Percentiles rank a stretch among this genome's conserved stretches.
Conservation (phyloP, 2,888 invertebrate species). For the Hypercompe scribonia region DNA sequence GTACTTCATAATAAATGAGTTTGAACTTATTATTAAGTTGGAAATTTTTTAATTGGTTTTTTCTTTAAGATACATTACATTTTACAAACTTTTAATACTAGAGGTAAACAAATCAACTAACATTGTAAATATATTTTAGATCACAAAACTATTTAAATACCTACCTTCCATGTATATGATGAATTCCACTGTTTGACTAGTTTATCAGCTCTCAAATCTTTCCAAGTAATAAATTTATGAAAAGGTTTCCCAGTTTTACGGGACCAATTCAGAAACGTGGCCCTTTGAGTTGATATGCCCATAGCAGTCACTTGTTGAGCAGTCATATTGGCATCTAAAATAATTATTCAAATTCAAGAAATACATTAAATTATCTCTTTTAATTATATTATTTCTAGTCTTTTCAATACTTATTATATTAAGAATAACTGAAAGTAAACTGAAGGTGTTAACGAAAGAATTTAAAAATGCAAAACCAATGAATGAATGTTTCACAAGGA, state of each 20-base stretch:
- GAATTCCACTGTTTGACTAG: constrained; percentile 92
- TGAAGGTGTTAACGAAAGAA: neutral
- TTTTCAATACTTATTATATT: neutral
- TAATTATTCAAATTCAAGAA: neutral
- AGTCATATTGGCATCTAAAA: constrained; percentile 89
- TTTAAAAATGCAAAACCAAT: neutral
- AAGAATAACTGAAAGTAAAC: neutral
- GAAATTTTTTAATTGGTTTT: no score
- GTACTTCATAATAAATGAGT: neutral
- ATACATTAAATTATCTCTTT: neutral
- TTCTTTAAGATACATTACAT: no score
- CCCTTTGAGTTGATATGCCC: constrained; percentile 93
- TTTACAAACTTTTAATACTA: no score
- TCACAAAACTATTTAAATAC: neutral
- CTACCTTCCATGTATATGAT: constrained; percentile 90
- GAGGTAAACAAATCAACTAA: no score
- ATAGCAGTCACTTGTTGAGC: constrained; percentile 91
- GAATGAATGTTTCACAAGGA: neutral
- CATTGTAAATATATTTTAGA: neutral
- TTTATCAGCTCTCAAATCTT: constrained; percentile 92
- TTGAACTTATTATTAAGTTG: neutral
- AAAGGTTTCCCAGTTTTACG: constrained; percentile 90
- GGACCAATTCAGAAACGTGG: constrained; percentile 95
- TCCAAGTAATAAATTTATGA: constrained; percentile 96
- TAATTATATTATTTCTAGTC: neutral